Percentiles rank a stretch among this genome's conserved stretches.
phyloP scores from a whole-genome alignment of 1,140 invertebrate species.

The Drosophila tristis region DNA sequence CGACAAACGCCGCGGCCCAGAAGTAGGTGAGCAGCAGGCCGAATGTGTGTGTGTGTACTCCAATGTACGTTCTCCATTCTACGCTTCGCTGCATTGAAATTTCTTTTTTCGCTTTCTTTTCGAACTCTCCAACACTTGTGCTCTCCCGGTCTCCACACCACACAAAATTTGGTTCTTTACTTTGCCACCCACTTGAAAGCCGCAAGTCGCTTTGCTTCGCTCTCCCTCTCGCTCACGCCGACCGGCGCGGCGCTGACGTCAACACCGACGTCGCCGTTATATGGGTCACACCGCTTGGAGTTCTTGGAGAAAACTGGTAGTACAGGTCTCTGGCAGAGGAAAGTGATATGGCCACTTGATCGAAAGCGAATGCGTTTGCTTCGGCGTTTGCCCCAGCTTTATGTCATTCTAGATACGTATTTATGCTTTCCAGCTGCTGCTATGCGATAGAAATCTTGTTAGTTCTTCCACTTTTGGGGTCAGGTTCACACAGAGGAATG shows the following conservation, averaged over 20 bases:
- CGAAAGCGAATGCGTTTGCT: conserved; percentile 75
- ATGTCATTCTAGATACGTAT: not conserved
- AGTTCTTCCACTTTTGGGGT: conserved; percentile 44
- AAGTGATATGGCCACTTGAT: conserved; percentile 76
- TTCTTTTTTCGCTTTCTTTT: conserved; percentile 82
- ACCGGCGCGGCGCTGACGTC: conserved; percentile 15
- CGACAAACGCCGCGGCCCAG: conserved; percentile 35
- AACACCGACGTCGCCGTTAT: conserved; percentile 36
- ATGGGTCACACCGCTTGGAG: conserved; percentile 69
- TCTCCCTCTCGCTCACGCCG: conserved; percentile 23
- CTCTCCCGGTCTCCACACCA: conserved; percentile 26
- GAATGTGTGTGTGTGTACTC: conserved; percentile 29
- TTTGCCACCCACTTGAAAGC: conserved; percentile 8
- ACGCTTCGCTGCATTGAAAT: conserved; percentile 78
- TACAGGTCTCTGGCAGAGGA: conserved; percentile 60
- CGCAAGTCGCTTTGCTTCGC: not conserved
- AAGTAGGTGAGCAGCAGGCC: conserved; percentile 65
- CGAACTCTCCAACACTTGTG: conserved; percentile 59
- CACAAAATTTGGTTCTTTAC: conserved; percentile 12
- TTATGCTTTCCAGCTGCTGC: not conserved
- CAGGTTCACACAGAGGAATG: conserved; percentile 63
- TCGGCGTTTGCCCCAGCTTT: not conserved
- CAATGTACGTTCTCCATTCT: conserved; percentile 68
- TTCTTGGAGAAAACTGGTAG: conserved; percentile 80
- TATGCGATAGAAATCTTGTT: conserved; percentile 16